Base-by-base conservation (phyloP, 1,140 invertebrate genomes). In the Macrotrachela quadricornifera region DNA sequence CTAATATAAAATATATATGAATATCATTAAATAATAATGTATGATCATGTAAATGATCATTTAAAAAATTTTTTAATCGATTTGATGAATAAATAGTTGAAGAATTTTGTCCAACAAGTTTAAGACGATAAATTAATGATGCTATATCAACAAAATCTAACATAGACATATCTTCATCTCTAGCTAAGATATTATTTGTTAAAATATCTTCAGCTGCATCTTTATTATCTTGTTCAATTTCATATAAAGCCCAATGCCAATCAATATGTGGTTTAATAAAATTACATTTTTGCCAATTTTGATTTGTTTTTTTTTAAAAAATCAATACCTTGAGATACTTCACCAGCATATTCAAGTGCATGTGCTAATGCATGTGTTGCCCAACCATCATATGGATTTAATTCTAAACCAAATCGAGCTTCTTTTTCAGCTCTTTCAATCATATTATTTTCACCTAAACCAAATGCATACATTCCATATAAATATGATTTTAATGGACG, bases 381-480 rank as follows among this genome's bases (percentile, higher is more conserved):
- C 76, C 76, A 77, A 8, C 66, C 72, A 61, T 77, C 76, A 41
- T 63, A 57, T 30, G 56, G 51, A 56, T 74, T 71, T 9, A 71
- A 56, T 47, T 67, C 63, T 30, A 75, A 58, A 10, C 68, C 69
- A 60, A 64, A 64, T 56, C 56, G 61, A 9, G 74, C 74, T 16
- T 62, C 56, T 50, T 59, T 60, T 59, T 74, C 71, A 6, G 74
- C 75, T 56, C 72, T 59, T 16, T 60, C 57, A 60, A 73, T 77
- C 15, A 67, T 52, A 54, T 70, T 71, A 39, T 65, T 71, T 60
- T 77, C 76, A 47, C 71, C 74, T 30, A 75, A 57, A 0, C 74
- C 76, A 69, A 77, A 77, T 0, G 76, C 71, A 56, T 74, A 66
- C 73, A 77, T 75, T 30, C 75, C 76, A 55, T 73, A 59, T 8